A percentile compares a stretch with the other conserved stretches of the same genome.
These are phyloP conservation scores for Troides helena DNA, from an alignment of 2,888 invertebrate species.

Conservation along the genomic window DNA sequence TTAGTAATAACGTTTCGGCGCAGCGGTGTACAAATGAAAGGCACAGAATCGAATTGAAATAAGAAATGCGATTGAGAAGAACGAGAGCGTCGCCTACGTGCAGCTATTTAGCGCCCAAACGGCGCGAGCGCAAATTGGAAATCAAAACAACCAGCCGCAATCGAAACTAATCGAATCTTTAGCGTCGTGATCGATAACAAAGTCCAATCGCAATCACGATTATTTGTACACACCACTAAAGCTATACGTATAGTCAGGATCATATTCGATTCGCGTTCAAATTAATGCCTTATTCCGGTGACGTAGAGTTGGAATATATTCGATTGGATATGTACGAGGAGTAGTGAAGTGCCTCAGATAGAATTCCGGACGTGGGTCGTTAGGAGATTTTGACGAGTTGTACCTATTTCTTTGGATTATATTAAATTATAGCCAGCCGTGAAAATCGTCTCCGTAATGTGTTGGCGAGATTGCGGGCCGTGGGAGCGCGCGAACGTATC, in stretches of 20 bases:
- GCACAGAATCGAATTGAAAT: slow-evolving; percentile 60
- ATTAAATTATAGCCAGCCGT: slow-evolving; percentile 80
- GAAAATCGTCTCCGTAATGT: slow-evolving; percentile 77
- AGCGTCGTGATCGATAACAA: slow-evolving; percentile 76
- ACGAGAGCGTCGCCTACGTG: slow-evolving; percentile 66
- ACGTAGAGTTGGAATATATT: slow-evolving; percentile 35
- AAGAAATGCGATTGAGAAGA: slow-evolving; percentile 64
- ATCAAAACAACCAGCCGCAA: slow-evolving; percentile 76
- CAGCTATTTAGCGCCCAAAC: slow-evolving; percentile 76
- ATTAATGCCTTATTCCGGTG: slow-evolving; percentile 45
- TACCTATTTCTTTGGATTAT: slow-evolving; percentile 79
- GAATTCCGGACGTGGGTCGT: slow-evolving; percentile 42
- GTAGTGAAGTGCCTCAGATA: slow-evolving; percentile 34
- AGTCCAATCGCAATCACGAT: slow-evolving; percentile 76
- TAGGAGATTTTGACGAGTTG: slow-evolving; percentile 52
- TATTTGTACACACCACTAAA: slow-evolving; percentile 51
- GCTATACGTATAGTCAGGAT: slow-evolving; percentile 27
- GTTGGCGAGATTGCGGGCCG: slow-evolving; percentile 71
- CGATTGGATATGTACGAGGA: slow-evolving; percentile 35
- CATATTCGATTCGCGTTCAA: slow-evolving; percentile 36
- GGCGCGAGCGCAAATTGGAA: slow-evolving; percentile 78
- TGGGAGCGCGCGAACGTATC: slow-evolving; percentile 72
- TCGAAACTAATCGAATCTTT: slow-evolving; percentile 76
- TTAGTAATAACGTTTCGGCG: not conserved
- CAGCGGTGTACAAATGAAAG: slow-evolving; percentile 33